Evolutionary conservation across 2,113 vertebrate genomes (phyloP).

Genomic region (Nycticorax nycticorax): DNA sequence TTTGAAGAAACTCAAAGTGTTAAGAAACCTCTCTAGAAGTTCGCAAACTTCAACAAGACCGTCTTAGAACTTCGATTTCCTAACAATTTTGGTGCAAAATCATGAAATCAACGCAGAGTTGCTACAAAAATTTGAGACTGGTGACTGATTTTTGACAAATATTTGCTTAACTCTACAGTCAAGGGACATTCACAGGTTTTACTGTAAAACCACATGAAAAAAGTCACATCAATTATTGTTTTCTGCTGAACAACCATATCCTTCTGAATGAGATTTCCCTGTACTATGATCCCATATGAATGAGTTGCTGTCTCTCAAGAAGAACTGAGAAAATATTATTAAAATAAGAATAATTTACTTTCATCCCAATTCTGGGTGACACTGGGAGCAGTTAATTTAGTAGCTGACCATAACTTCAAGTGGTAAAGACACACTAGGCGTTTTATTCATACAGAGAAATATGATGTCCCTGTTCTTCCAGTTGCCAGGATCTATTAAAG

Average conservation of each 20-base stretch:
- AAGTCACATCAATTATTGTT: not conserved
- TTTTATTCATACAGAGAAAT: not conserved
- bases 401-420: not conserved
- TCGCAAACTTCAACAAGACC: not conserved
- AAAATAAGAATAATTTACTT: not conserved
- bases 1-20: not conserved
- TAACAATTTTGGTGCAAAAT: not conserved
- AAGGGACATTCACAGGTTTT: not conserved
- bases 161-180: not conserved
- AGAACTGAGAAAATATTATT: not conserved
- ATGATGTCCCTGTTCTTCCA: not conserved
- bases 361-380: not conserved
- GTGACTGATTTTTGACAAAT: not conserved
- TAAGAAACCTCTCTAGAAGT: not conserved
- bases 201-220: slow-evolving; percentile 25
- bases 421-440: not conserved
- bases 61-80: not conserved
- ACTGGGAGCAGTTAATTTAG: not conserved
- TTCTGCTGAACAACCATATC: not conserved
- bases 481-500: not conserved
- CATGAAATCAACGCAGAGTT: not conserved
- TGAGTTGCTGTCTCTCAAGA: not conserved
- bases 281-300: not conserved
- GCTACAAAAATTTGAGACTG: not conserved
- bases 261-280: not conserved